phyloP scores from a whole-genome alignment of 2,113 vertebrate species.

The Cygnus buccinator region DNA sequence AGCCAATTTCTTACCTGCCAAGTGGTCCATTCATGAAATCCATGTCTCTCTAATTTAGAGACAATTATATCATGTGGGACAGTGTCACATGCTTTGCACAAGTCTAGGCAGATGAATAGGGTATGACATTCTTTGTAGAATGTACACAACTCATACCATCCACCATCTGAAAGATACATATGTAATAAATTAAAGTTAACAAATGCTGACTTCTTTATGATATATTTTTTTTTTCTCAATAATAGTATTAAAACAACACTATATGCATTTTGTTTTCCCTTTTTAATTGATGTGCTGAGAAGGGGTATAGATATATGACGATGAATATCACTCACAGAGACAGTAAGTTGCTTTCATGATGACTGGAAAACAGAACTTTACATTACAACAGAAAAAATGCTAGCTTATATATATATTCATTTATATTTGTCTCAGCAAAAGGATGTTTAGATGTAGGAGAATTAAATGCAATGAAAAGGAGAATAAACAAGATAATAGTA shows the following conservation, averaged over 20 bases:
- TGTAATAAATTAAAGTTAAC: not conserved
- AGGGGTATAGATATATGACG: not conserved
- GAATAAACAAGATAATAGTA: not conserved
- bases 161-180: not conserved
- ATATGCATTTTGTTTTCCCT: not conserved
- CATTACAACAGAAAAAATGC: not conserved
- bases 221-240: not conserved
- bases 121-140: too few species aligned
- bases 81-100: too few species aligned
- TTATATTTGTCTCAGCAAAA: not conserved
- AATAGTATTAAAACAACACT: not conserved
- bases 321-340: not conserved
- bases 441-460: not conserved
- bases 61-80: too few species aligned
- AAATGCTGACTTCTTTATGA: not conserved
- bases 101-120: too few species aligned
- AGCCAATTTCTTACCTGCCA: too few species aligned
- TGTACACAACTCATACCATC: too few species aligned
- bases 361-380: not conserved
- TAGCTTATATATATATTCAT: not conserved
- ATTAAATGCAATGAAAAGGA: not conserved
- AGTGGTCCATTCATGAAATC: too few species aligned
- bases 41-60: too few species aligned
- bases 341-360: not conserved
- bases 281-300: not conserved